phyloP scores from a whole-genome alignment of 2,113 vertebrate species.

The Spea multiplicata region DNA sequence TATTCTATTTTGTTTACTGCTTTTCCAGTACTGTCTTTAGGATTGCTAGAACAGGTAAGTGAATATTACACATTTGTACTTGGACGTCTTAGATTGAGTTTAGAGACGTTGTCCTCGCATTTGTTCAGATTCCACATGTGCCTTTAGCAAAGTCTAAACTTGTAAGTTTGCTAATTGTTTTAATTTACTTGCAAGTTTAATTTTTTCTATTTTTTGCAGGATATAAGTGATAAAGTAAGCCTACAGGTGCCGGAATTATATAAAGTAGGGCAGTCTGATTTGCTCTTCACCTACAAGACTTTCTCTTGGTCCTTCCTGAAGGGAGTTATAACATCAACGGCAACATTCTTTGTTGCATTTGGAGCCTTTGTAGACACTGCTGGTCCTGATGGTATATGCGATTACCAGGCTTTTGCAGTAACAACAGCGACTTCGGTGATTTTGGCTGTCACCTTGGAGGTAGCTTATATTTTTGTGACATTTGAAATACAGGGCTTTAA shows the following conservation, averaged over 20 bases:
- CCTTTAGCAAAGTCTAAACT: too few relatives aligned
- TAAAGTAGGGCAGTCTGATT: slow-evolving; percentile 63
- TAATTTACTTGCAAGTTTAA: neutral
- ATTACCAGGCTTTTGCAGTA: slow-evolving; percentile 80
- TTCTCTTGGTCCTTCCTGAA: slow-evolving; percentile 69
- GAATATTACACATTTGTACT: too few relatives aligned
- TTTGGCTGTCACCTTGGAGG: slow-evolving; percentile 76
- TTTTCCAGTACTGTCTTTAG: slow-evolving; percentile 70
- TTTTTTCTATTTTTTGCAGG: slow-evolving; percentile 60
- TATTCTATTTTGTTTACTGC: slow-evolving; percentile 82
- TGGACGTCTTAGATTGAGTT: too few relatives aligned
- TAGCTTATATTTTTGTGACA: slow-evolving; percentile 45
- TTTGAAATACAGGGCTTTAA: too few relatives aligned
- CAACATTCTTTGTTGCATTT: slow-evolving; percentile 74
- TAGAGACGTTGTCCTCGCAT: too few relatives aligned
- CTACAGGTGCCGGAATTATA: slow-evolving; percentile 78
- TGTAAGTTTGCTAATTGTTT: too few relatives aligned
- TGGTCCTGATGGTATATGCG: slow-evolving; percentile 44
- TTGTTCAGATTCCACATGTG: too few relatives aligned
- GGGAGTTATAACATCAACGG: slow-evolving; percentile 70
- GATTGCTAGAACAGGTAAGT: slow-evolving; percentile 85
- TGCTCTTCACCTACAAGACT: slow-evolving; percentile 73
- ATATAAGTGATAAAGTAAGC: slow-evolving; percentile 72
- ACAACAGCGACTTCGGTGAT: slow-evolving; percentile 68
- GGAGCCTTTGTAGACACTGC: slow-evolving; percentile 63